Percentiles rank a stretch among this genome's conserved stretches.
Evolutionary conservation across 1,140 invertebrate species (phyloP).

Genomic region (Dendrolimus punctatus): DNA sequence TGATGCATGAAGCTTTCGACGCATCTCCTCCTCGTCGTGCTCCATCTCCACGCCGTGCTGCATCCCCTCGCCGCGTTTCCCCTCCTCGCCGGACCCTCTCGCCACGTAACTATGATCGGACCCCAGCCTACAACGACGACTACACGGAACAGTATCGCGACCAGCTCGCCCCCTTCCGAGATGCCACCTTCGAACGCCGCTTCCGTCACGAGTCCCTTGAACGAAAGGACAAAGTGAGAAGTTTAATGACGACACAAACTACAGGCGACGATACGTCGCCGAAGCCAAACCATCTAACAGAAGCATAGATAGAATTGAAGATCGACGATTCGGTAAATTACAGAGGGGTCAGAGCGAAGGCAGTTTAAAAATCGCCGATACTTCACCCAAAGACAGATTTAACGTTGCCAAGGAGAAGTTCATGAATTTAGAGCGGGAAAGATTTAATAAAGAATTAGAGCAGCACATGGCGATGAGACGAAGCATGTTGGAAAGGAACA

Average conservation of each 20-base stretch:
- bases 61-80: conserved; percentile 23
- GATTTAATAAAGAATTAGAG: conserved; percentile 72
- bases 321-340: conserved; percentile 54
- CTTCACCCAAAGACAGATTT: conserved; percentile 82
- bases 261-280: conserved; percentile 48
- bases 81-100: conserved; percentile 40
- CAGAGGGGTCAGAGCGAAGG: conserved; percentile 59
- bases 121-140: conserved; percentile 38
- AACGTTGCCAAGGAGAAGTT: conserved; percentile 90
- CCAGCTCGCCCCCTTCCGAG: conserved; percentile 47
- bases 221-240: conserved; percentile 47
- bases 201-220: conserved; percentile 60
- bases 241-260: conserved; percentile 44
- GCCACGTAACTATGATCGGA: conserved; percentile 43
- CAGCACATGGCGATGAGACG: conserved; percentile 65
- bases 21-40: conserved; percentile 48
- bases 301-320: conserved; percentile 56
- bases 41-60: conserved; percentile 24
- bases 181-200: conserved; percentile 54
- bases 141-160: conserved; percentile 52
- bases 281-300: conserved; percentile 59
- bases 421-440: conserved; percentile 81
- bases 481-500: conserved; percentile 64
- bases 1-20: conserved; percentile 70
- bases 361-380: conserved; percentile 57